phyloP scores from a whole-genome alignment of 2,888 invertebrate species.

The Hypsopygia costalis region DNA sequence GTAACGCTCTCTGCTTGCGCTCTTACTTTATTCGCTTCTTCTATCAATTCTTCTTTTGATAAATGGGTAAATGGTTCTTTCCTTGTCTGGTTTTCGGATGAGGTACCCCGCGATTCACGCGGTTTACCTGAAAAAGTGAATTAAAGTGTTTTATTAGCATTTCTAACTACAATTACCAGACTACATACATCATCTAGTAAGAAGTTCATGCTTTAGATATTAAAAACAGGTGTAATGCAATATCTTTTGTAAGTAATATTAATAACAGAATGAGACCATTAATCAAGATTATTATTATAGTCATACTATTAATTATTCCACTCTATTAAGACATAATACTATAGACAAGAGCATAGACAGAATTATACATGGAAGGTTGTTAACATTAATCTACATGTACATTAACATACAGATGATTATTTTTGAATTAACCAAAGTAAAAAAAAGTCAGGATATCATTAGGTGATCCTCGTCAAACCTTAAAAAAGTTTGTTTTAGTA shows the following conservation, averaged over 20 bases:
- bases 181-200: no score
- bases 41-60: conserved; percentile 85
- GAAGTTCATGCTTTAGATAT: no score
- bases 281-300: no score
- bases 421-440: neutral
- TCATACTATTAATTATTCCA: no score
- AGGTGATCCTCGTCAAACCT: neutral
- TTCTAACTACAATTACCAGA: no score
- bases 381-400: neutral
- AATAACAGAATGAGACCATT: no score
- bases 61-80: conserved; percentile 83
- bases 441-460: neutral
- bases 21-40: conserved; percentile 88
- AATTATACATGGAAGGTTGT: neutral
- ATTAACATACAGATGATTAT: neutral
- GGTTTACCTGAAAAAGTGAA: conserved; percentile 64
- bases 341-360: neutral
- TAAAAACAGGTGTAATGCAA: no score
- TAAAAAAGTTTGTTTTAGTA: neutral
- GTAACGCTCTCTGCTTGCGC: conserved; percentile 87
- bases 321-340: no score
- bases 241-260: no score
- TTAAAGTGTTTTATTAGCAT: neutral
- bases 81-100: conserved; percentile 51
- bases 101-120: conserved; percentile 60